Evolutionary conservation across 2,888 invertebrate species (phyloP).

Genomic region (Lepetodrilus schrolli): DNA sequence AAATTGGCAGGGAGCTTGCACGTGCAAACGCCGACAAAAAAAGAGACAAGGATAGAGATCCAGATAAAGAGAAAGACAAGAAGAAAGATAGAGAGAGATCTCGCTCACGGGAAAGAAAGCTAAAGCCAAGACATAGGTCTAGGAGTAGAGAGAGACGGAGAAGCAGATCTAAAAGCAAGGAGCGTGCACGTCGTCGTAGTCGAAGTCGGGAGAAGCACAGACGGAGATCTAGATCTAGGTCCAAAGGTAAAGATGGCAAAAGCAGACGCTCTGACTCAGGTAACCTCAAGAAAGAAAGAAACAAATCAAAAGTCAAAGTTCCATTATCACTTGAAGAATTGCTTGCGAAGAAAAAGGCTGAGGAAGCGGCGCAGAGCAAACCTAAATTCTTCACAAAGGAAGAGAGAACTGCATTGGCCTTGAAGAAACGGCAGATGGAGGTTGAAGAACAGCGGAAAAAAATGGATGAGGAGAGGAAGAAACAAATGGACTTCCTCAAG

Average conservation of each 20-base stretch:
- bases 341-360: slow-evolving; percentile 94
- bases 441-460: slow-evolving; percentile 85
- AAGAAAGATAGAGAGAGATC: slow-evolving; percentile 34
- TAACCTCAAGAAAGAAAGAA: slow-evolving; percentile 39
- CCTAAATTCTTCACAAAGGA: slow-evolving; percentile 98
- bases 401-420: slow-evolving; percentile 91
- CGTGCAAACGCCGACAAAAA: slow-evolving; percentile 2
- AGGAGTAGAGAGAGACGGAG: slow-evolving; percentile 39
- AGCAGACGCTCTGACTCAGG: background rate
- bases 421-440: slow-evolving; percentile 91
- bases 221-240: slow-evolving; percentile 39
- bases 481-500: slow-evolving; percentile 78
- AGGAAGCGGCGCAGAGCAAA: slow-evolving; percentile 94
- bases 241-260: slow-evolving; percentile 36
- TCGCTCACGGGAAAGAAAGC: slow-evolving; percentile 47
- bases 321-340: slow-evolving; percentile 97
- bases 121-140: slow-evolving; percentile 51
- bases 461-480: slow-evolving; percentile 82
- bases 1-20: background rate
- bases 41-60: background rate
- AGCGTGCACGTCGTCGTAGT: slow-evolving; percentile 35
- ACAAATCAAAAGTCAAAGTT: slow-evolving; percentile 77
- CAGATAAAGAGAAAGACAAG: slow-evolving; percentile 4
- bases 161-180: slow-evolving; percentile 34
- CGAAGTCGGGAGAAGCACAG: slow-evolving; percentile 47